Evolutionary conservation across 37 sponge, comb jelly and placozoan genomes (phyloP).

Genomic region (Eunapius fragilis): DNA sequence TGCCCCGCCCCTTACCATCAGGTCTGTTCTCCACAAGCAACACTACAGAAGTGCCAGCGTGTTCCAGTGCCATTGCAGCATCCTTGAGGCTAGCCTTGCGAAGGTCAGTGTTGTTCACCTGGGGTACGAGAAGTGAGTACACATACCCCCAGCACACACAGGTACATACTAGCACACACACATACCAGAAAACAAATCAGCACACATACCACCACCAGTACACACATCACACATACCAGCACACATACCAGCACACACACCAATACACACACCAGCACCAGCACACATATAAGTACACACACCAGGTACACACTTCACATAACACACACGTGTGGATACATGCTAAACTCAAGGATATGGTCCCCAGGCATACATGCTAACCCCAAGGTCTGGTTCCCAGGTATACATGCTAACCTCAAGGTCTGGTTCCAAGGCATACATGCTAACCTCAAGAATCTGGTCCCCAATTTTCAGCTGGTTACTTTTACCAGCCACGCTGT

Average conservation of each 20-base stretch:
- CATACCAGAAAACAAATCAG: neutral
- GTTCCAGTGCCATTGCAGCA: neutral
- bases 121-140: neutral
- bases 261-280: neutral
- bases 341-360: neutral
- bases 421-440: neutral
- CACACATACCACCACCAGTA: neutral
- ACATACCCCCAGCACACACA: no score
- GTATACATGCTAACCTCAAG: neutral
- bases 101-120: neutral
- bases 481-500: neutral
- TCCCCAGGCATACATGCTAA: neutral
- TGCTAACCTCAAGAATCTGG: neutral
- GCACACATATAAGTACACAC: neutral
- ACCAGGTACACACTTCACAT: neutral
- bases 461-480: neutral
- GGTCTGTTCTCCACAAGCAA: neutral
- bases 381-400: neutral
- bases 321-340: neutral
- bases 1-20: neutral
- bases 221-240: neutral
- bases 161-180: neutral
- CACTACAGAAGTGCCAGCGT: neutral
- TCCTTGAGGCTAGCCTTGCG: neutral
- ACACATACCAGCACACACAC: neutral